Conservation (phyloP, 2,888 invertebrate species). For the Alviniconcha strummeri region DNA sequence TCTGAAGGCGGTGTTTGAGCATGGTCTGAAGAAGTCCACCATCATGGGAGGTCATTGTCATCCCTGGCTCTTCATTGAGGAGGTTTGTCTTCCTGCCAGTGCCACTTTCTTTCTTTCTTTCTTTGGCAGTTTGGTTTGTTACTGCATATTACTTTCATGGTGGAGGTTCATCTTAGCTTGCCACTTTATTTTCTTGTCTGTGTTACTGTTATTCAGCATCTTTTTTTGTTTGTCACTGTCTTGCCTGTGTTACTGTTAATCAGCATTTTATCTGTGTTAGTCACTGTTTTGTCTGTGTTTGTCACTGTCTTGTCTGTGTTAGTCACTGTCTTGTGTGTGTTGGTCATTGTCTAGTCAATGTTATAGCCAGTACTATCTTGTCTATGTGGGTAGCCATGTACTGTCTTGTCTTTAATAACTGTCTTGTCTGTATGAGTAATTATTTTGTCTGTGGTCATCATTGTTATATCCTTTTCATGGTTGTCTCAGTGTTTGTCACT, state of each 20-base stretch:
- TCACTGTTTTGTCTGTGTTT: neutral
- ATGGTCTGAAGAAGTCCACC: constrained; percentile 79
- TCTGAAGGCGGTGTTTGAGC: no score
- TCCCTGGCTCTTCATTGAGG: constrained; percentile 99
- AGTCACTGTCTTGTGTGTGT: no score
- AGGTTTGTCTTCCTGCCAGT: constrained; percentile 74
- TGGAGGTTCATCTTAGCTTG: neutral
- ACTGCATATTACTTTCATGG: neutral
- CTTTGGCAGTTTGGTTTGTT: neutral
- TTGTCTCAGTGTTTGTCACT: no score
- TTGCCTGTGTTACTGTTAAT: neutral
- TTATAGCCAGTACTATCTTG: no score
- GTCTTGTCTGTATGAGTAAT: no score
- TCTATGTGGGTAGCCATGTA: no score
- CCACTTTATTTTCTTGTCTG: no score
- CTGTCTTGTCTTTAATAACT: no score
- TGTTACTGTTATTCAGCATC: neutral
- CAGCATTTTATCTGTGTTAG: neutral
- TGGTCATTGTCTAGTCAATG: no score
- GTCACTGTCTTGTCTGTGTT: neutral
- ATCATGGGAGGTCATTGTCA: constrained; percentile 94
- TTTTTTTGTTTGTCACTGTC: neutral
- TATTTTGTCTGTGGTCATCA: no score
- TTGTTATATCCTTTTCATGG: no score
- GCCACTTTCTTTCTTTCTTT: neutral